Conservation (phyloP, 2,797 vertebrate genomes). For the Sebastes vulpes region DNA sequence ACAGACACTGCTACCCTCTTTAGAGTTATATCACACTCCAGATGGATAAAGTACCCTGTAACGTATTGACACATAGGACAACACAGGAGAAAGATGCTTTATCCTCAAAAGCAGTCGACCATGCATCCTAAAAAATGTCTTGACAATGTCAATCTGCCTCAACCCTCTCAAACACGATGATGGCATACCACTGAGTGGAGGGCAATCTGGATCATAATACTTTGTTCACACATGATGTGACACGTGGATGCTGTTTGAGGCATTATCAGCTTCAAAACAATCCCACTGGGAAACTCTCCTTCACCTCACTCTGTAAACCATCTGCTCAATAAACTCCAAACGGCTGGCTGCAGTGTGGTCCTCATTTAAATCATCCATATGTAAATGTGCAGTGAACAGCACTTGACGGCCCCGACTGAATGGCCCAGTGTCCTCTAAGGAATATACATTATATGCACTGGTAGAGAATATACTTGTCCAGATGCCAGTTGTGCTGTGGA, state of each 20-base stretch:
- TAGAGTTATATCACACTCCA: not conserved
- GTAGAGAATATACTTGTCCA: not conserved
- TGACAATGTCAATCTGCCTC: not conserved
- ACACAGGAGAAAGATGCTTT: not conserved
- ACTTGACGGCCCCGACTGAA: slow-evolving; percentile 9
- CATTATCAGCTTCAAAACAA: not conserved
- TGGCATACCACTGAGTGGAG: not conserved
- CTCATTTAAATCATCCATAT: slow-evolving; percentile 27
- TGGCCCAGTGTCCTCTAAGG: not conserved
- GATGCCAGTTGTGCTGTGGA: not conserved
- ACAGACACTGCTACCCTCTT: not conserved
- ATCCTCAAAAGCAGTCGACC: not conserved
- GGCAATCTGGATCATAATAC: not conserved
- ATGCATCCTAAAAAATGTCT: not conserved
- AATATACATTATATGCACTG: not conserved
- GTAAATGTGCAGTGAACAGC: slow-evolving; percentile 9
- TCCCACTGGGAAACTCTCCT: not conserved
- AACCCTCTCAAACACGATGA: not conserved
- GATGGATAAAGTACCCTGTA: not conserved
- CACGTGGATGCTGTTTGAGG: not conserved
- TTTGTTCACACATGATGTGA: not conserved
- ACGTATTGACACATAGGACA: not conserved
- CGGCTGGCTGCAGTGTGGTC: not conserved
- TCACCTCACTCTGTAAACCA: not conserved
- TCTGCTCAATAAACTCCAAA: slow-evolving; percentile 10